Base-by-base conservation (phyloP, 1,140 invertebrate species). In the Heliconius hewitsoni region DNA sequence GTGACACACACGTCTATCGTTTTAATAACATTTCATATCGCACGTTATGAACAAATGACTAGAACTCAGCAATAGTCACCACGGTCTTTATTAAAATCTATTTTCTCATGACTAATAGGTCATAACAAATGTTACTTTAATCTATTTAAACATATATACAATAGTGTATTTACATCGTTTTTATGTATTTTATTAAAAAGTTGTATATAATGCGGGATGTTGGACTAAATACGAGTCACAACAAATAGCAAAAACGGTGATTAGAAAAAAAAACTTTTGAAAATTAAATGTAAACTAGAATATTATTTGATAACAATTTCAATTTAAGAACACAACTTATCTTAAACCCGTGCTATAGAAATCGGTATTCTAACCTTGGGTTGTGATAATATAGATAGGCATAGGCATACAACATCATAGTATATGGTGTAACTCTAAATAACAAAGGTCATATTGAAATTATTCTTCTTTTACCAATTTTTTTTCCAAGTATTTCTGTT, bases 21-120 rank as follows among this genome's bases (percentile, higher is more conserved):
- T 23, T 66, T 66, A 66, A 66, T 66, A 66, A 66, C 27, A 66
- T 30, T 30, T 27, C 27, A 66, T 66, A 66, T 66, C 60, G 60
- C 60, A 30, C 60, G 60, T 30, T 66, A 66, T 13, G 16, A 11
- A 30, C 23, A 30, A 66, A 66, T 66, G 23, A 27, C 60, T 30
- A 66, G 60, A 66, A 66, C 23, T 66, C 23, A 11, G 60, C 11
- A 66, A 60, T 23, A 66, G 60, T 66, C 60, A 66, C 42, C 27
- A 30, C n/a, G 30, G 60, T 66, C 60, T 66, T 66, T 66, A 30
- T 16, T 66, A 66, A 66, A 16, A 16, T 11, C 2, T 66, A 60
- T 66, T 27, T 66, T 66, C 27, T 66, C 13, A 66, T 30, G 60
- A 66, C 27, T 66, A 5, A 52, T 19, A 18, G 18, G 18, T 52